Evolutionary conservation across 1,140 invertebrate species (phyloP).

Genomic region (Drosophila ficusphila): DNA sequence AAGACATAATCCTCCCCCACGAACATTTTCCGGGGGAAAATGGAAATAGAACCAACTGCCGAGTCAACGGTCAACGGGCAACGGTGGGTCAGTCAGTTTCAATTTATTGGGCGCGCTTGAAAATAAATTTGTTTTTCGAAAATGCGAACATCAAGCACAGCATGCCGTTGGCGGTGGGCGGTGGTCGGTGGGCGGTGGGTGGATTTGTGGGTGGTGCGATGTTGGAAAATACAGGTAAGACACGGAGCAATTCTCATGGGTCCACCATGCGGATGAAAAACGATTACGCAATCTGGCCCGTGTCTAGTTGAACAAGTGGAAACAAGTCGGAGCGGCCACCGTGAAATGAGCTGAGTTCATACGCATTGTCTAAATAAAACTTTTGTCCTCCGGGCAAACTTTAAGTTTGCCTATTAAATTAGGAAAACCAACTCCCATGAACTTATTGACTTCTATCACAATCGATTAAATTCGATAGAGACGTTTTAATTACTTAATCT

Average conservation of each 20-base stretch:
- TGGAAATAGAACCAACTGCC: conserved; percentile 49
- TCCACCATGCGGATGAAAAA: conserved; percentile 24
- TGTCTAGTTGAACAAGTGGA: conserved; percentile 23
- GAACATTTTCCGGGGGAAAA: conserved; percentile 25
- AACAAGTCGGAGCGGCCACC: conserved; percentile 25
- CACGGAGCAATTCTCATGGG: conserved; percentile 8
- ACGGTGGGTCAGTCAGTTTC: conserved; percentile 28
- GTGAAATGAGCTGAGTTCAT: conserved; percentile 17
- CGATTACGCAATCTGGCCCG: conserved; percentile 36
- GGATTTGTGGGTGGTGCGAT: neutral
- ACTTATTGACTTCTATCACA: neutral
- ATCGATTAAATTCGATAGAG: conserved; percentile 9
- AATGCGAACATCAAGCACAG: conserved; percentile 56
- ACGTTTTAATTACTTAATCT: conserved; percentile 17
- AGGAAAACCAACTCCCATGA: neutral
- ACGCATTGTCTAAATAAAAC: neutral
- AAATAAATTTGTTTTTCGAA: conserved; percentile 66
- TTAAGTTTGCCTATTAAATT: conserved; percentile 15
- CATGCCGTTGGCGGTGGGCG: conserved; percentile 19
- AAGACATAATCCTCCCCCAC: conserved; percentile 56
- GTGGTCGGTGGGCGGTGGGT: neutral
- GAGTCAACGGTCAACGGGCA: conserved; percentile 46
- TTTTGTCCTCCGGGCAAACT: neutral
- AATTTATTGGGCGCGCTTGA: conserved; percentile 56
- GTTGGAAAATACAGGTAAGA: neutral